Evolutionary conservation across 2,888 invertebrate species (phyloP), one percentile per base, ranked within the genome.

Genomic region (Blera fallax): DNA sequence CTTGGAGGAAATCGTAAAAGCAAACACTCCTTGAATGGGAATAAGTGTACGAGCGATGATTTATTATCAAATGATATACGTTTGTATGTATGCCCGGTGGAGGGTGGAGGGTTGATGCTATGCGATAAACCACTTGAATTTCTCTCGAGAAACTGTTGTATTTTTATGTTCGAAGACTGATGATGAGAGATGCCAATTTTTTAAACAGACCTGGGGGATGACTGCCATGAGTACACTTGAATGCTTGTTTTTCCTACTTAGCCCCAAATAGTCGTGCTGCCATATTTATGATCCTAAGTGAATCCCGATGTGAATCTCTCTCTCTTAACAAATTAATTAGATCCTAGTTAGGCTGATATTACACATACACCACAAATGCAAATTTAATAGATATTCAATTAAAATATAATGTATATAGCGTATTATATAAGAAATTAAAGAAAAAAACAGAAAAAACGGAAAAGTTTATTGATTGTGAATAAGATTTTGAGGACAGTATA

Each of bases 271-370:
- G 48, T 65, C 50, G 11, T 65, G 45, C 24, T 64, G 60, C 65
- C 50, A 74, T 62, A 40, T 18, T 32, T 24, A 34, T 34, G 34
- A 10, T 34, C 54, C 43, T 43, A 60, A 8, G n/a, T 58, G 48
- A 37, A 37, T 52, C 67, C 74, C 54, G 32, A 52, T 76, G 50
- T 62, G 45, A 62, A 73, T 73, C 73, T 74, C 73, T 79, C 79
- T 67, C 34, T 69, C 50, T 50, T 40, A 50, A n/a, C 11, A 52
- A 52, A 29, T 40, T 29, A 50, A 50, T 11, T 73, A 69, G 73
- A 74, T 74, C 56, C 79, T 84, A 84, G 84, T 69, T 84, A 84
- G 84, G 84, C 62, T 69, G 82, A 83, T 73, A 73, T 48, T 54
- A 52, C 50, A 52, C 65, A 40, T 60, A 43, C 50, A 52, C 65